Evolutionary conservation across 1,140 invertebrate species (phyloP).

Genomic region (Bombyx mori): DNA sequence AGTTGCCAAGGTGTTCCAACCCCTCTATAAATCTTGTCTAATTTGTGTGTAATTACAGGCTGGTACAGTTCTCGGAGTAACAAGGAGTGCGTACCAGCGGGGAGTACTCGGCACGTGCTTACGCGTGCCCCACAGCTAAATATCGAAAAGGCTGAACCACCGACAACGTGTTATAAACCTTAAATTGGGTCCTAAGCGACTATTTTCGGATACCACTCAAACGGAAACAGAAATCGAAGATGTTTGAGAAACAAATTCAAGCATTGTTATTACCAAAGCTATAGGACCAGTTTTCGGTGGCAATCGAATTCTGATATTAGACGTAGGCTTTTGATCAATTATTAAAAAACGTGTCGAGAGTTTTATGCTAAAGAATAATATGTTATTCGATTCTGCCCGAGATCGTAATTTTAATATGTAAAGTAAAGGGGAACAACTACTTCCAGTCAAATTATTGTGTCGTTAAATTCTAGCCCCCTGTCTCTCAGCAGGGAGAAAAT

Average conservation of each 20-base stretch:
- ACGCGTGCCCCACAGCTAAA: conserved; percentile 34
- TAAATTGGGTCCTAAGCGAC: too few relatives aligned
- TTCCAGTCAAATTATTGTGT: conserved; percentile 56
- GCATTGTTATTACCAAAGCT: conserved; percentile 6
- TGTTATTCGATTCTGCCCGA: conserved; percentile 58
- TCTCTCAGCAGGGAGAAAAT: too few relatives aligned
- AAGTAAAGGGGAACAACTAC: conserved; percentile 49
- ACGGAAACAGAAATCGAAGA: conserved; percentile 24
- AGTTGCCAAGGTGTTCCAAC: conserved; percentile 69
- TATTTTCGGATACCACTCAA: background rate
- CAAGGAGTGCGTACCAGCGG: conserved; percentile 65
- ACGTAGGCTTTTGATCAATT: conserved; percentile 36
- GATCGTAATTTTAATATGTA: conserved; percentile 62
- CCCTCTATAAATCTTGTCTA: conserved; percentile 71
- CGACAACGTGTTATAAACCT: too few relatives aligned
- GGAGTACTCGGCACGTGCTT: conserved; percentile 61
- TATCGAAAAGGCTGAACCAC: background rate
- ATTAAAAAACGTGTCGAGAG: conserved; percentile 51
- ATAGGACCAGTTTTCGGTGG: background rate
- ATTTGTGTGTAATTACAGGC: conserved; percentile 71
- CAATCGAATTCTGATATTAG: background rate
- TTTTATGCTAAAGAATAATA: conserved; percentile 49
- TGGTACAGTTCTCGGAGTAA: conserved; percentile 61
- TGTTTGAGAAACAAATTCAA: conserved; percentile 23
- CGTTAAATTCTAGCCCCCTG: conserved; percentile 10